Base-by-base conservation (phyloP, 2,888 invertebrate species). In the Pandemis cinnamomeana region DNA sequence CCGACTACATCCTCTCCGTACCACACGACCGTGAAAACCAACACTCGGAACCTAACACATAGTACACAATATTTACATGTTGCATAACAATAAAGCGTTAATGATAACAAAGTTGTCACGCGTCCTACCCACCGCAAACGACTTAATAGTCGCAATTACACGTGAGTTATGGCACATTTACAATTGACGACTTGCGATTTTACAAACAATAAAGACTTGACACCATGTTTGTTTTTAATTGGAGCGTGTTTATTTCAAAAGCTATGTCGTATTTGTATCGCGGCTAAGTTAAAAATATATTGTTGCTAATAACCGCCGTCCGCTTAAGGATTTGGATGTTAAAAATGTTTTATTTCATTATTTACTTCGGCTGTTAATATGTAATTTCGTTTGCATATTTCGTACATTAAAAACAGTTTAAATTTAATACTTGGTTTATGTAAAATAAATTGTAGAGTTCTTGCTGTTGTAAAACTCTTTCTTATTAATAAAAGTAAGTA, bases 61-160 rank as follows among this genome's bases (percentile, higher is more conserved):
- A 7, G 36, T 42, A n/a, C 42, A 41, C 42, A 67, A 67, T 67
- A 67, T 67, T 66, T 8, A 60, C 60, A 60, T 10, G 44, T 68
- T 44, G 48, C 64, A 36, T 55, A 64, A 55, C 55, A 46, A 36
- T 55, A 64, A 44, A 46, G n/a, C n/a, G 8, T 53, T 8, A n/a
- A 55, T 46, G 11, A 48, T 70, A 70, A 68, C 55, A 55, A 48
- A 63, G 69, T 11, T 63, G 53, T 67, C 61, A 67, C 62, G 67
- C 41, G 58, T 48, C 10, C 55, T 55, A 36, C 53, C 27, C 27
- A 58, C 46, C 53, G 64, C 41, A 48, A 66, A 66, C 48, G 27
- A 70, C 69, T 62, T 73, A 73, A 73, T 73, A 41, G 41, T 53
- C 27, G 60, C 41, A 4, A 66, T 73, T 73, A 73, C 13, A 70